Conservation (phyloP, 1,140 invertebrate species). For the Tigriopus japonicus region DNA sequence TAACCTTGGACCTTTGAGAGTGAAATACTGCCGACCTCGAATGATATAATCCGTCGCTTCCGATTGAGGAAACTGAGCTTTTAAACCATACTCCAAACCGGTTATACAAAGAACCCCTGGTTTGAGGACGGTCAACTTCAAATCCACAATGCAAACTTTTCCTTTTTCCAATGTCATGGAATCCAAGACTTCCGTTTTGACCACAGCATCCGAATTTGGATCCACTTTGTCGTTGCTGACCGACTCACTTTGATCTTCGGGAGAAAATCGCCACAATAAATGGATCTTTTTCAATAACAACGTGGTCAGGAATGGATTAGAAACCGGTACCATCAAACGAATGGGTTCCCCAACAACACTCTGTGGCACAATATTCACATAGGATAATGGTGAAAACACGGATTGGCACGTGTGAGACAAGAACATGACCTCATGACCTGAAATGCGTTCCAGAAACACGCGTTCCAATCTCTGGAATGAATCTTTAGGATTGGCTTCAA, state of each 20-base stretch:
- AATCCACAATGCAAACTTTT: neutral
- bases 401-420: neutral
- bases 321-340: neutral
- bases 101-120: neutral
- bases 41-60: slow-evolving; percentile 11
- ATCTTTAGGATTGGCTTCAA: neutral
- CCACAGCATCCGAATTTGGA: neutral
- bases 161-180: neutral
- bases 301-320: slow-evolving; percentile 2
- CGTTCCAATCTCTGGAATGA: neutral
- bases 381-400: neutral
- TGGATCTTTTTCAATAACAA: neutral
- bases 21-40: slow-evolving; percentile 3
- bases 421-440: neutral
- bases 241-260: neutral
- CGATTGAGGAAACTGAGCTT: slow-evolving; percentile 3
- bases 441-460: neutral
- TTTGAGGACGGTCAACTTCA: neutral
- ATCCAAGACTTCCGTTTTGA: slow-evolving; percentile 5
- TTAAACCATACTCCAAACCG: slow-evolving; percentile 12
- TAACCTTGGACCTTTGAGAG: neutral
- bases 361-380: slow-evolving; percentile 1
- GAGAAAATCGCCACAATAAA: slow-evolving; percentile 9
- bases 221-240: neutral
- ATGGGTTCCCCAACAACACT: neutral